Evolutionary conservation across 2,888 invertebrate genomes (phyloP).

Genomic region (Cephus rjabovi): DNA sequence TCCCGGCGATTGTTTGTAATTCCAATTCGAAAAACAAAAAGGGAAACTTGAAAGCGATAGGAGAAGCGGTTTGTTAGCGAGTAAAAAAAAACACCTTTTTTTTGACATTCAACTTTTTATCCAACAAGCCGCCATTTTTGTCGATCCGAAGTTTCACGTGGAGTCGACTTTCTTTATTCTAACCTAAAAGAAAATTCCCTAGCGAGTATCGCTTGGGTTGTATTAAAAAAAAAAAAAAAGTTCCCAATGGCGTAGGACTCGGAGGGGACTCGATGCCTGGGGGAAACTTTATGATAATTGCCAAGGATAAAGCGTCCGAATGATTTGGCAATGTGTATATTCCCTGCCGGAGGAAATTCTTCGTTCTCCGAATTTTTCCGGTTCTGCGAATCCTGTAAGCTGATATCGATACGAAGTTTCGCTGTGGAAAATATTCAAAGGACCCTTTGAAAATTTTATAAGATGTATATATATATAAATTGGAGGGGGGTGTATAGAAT

Average conservation of each 20-base stretch:
- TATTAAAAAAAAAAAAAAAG: not conserved
- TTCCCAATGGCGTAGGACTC: not conserved
- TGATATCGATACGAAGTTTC: not conserved
- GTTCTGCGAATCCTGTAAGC: not conserved
- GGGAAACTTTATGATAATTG: not conserved
- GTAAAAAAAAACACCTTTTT: not conserved
- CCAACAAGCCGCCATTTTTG: not conserved
- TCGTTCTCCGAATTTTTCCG: not conserved
- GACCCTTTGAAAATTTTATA: not conserved
- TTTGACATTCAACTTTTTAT: not conserved
- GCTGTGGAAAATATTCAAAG: not conserved
- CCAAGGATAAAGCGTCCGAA: not conserved
- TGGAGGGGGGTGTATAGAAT: not conserved
- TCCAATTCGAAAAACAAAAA: not conserved
- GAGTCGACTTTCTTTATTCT: not conserved
- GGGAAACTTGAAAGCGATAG: not conserved
- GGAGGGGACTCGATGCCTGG: not conserved
- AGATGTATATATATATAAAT: not conserved
- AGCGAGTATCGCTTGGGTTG: not conserved
- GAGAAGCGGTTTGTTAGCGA: not conserved
- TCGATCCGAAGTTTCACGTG: not conserved
- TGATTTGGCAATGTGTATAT: not conserved
- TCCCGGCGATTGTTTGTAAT: conserved; percentile 38
- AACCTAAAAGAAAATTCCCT: not conserved
- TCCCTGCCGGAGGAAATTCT: not conserved